A percentile compares a stretch with the other conserved stretches of the same genome.
Conservation (phyloP, 2,888 invertebrate species). For the Teleiodes luculella region DNA sequence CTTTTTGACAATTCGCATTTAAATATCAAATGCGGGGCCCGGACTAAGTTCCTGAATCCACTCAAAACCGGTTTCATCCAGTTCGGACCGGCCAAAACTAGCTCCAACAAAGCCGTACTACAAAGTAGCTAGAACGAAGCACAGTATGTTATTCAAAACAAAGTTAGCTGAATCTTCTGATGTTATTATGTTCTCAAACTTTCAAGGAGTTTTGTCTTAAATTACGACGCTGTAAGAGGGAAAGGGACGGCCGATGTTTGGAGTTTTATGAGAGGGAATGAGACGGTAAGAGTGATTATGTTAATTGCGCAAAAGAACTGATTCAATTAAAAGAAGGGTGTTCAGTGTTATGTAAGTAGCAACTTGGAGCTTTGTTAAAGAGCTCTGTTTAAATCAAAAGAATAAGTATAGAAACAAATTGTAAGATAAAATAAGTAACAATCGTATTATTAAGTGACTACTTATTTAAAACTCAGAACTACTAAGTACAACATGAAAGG, state of each 20-base stretch:
- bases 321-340: slow-evolving; percentile 7
- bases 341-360: background rate
- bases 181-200: slow-evolving; percentile 18
- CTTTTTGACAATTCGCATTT: slow-evolving; percentile 11
- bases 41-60: slow-evolving; percentile 26
- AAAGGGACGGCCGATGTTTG: background rate
- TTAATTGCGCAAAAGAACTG: slow-evolving; percentile 13
- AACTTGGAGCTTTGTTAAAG: background rate
- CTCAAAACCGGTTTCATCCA: slow-evolving; percentile 30
- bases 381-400: background rate
- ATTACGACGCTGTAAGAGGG: slow-evolving; percentile 10
- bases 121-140: slow-evolving; percentile 9
- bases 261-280: background rate
- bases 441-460: background rate
- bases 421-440: background rate
- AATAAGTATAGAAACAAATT: background rate
- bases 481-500: too few species aligned
- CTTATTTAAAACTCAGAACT: background rate
- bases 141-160: slow-evolving; percentile 15
- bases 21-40: slow-evolving; percentile 7
- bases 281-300: slow-evolving; percentile 15
- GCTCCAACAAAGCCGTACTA: background rate
- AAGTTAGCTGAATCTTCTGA: slow-evolving; percentile 15
- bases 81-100: slow-evolving; percentile 34
- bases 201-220: slow-evolving; percentile 9